Evolutionary conservation across 1,140 invertebrate genomes (phyloP).

Genomic region (Drosophila seguyi): DNA sequence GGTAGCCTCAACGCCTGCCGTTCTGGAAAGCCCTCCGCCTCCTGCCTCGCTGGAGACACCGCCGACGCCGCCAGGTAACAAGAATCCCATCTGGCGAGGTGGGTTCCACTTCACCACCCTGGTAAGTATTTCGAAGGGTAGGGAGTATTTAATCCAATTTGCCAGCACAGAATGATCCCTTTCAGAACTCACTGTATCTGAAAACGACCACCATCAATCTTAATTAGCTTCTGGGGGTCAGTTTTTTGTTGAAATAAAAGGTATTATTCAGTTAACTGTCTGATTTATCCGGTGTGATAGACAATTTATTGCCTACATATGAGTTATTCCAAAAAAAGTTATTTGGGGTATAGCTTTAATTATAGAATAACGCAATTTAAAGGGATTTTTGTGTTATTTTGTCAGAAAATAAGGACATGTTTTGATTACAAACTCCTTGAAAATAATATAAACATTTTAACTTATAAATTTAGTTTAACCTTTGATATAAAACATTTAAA

Average conservation of each 20-base stretch:
- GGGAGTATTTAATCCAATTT: slow-evolving; percentile 1
- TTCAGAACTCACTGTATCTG: slow-evolving; percentile 9
- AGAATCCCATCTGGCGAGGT: slow-evolving; percentile 11
- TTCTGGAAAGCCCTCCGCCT: slow-evolving; percentile 6
- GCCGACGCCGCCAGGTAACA: slow-evolving; percentile 26
- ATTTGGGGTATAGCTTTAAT: no score
- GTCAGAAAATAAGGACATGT: no score
- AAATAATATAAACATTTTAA: no score
- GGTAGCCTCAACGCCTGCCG: slow-evolving; percentile 53
- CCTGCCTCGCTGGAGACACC: slow-evolving; percentile 41
- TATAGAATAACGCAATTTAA: no score
- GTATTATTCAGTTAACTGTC: neutral
- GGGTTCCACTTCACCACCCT: slow-evolving; percentile 37
- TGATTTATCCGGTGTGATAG: neutral
- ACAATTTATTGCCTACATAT: neutral
- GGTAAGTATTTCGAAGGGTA: slow-evolving; percentile 18
- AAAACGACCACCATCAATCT: slow-evolving; percentile 28
- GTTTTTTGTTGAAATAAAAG: slow-evolving; percentile 1
- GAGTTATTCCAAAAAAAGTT: no score
- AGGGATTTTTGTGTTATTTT: no score
- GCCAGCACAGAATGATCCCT: slow-evolving; percentile 18
- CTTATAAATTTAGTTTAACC: no score
- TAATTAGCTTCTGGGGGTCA: slow-evolving; percentile 10
- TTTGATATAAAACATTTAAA: no score
- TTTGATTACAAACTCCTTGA: no score